Base-by-base conservation (phyloP, 1,140 invertebrate species). In the Saccostrea echinata region DNA sequence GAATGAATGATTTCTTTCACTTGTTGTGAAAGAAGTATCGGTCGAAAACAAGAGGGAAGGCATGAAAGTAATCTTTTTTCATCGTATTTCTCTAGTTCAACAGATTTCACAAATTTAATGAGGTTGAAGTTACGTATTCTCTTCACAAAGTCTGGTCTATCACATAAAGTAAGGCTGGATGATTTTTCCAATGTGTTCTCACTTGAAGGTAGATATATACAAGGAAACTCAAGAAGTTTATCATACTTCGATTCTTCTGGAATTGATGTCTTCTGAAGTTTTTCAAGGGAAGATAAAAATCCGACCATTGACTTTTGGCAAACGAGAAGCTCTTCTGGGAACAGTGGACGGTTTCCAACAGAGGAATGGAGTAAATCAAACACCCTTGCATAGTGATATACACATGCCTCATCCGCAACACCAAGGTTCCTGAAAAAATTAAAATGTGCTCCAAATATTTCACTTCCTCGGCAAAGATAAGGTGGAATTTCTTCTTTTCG, bases 351-450 rank as follows among this genome's bases (percentile, higher is more conserved):
- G 24, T 71, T 33, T 71, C 68, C 68, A 24, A 71, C 30, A 27
- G 30, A 18, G 9, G 68, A 27, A 9, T 71, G 24, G 24, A 71
- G 68, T 24, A 71, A 27, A 71, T 71, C 24, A 71, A 71, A 71
- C 27, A 71, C 68, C 30, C 68, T 27, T 0, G 27, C 68, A 30
- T 71, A 71, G 30, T 71, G 68, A 27, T 30, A 8, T 30, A 30
- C 9, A 24, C 11, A 30, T 13, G 30, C 68, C 27, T 71, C 68
- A 33, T 71, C 30, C 2, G 68, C 30, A 30, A 71, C 68, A 27
- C 68, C 68, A 71, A 71, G 68, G 30, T 71, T 71, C 30, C 68
- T 71, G 27, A 71, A 71, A 33, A 71, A 71, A 13, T 71, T 9
- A 71, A 27, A 71, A 33, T 71, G 68, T 13, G n/a, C 27, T 13